A percentile compares a stretch with the other conserved stretches of the same genome.
Conservation (phyloP, 2,888 invertebrate species). For the Listrodromus nycthemerus region DNA sequence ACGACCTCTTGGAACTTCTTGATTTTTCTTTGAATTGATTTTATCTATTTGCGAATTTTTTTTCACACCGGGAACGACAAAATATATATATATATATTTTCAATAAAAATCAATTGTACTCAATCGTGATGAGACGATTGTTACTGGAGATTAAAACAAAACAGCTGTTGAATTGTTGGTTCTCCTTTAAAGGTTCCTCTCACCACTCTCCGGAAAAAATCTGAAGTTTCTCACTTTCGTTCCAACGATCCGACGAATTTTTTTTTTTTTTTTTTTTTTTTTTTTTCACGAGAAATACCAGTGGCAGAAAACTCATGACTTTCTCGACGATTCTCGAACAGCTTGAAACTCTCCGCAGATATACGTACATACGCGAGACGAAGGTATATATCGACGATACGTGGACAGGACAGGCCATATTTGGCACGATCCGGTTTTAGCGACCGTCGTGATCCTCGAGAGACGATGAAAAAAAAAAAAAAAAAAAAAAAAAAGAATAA, state of each 20-base stretch:
- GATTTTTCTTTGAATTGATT: background rate
- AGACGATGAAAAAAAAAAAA: slow-evolving; percentile 39
- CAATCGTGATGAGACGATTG: background rate
- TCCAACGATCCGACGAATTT: background rate
- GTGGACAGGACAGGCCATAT: slow-evolving; percentile 65
- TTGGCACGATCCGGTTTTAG: slow-evolving; percentile 74
- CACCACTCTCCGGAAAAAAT: background rate
- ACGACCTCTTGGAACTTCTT: background rate
- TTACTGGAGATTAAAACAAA: background rate
- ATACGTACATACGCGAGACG: slow-evolving; percentile 22
- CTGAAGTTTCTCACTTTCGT: background rate
- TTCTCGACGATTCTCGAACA: slow-evolving; percentile 54
- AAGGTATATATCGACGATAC: slow-evolving; percentile 36
- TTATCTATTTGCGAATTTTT: background rate
- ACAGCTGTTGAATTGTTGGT: background rate
- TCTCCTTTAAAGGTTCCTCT: background rate
- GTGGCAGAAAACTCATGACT: slow-evolving; percentile 55
- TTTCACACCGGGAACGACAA: background rate
- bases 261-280: background rate
- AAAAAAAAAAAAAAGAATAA: slow-evolving; percentile 22
- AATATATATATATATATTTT: background rate
- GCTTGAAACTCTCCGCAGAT: slow-evolving; percentile 40
- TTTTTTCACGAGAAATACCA: slow-evolving; percentile 29
- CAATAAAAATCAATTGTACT: too few species aligned
- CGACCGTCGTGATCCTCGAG: slow-evolving; percentile 61